phyloP scores from a whole-genome alignment of 1,140 invertebrate species.

The Zaprionus camerounensis region DNA sequence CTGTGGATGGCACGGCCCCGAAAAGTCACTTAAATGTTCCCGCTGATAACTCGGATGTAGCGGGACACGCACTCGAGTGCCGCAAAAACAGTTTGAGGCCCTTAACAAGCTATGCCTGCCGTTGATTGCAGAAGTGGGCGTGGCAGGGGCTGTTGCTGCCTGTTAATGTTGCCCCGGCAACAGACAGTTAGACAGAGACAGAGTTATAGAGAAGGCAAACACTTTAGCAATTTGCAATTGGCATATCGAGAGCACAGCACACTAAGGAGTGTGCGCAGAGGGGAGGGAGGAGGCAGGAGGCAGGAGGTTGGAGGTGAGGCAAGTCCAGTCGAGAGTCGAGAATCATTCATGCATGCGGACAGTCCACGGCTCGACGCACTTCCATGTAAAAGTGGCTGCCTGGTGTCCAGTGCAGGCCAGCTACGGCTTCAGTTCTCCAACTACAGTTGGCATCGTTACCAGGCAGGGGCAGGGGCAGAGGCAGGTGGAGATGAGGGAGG shows the following conservation, averaged over 20 bases:
- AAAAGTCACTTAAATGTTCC: constrained; percentile 46
- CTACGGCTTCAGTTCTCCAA: constrained; percentile 4
- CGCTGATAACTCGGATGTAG: constrained; percentile 6
- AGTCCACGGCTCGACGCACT: constrained; percentile 63
- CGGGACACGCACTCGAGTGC: background rate
- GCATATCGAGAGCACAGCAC: constrained; percentile 68
- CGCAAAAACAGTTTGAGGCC: constrained; percentile 24
- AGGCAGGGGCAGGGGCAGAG: background rate
- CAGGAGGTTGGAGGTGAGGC: background rate
- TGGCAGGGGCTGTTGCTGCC: constrained; percentile 8
- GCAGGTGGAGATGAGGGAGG: background rate
- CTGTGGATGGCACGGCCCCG: background rate
- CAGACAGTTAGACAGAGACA: constrained; percentile 14
- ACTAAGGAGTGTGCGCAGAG: background rate
- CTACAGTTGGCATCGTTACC: constrained; percentile 34
- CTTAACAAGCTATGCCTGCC: constrained; percentile 43
- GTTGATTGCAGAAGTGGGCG: constrained; percentile 21
- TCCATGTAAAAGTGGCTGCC: constrained; percentile 38
- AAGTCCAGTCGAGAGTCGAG: constrained; percentile 35
- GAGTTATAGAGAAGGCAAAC: constrained; percentile 17
- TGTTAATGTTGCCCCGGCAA: constrained; percentile 67
- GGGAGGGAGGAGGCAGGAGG: background rate
- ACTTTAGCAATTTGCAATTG: constrained; percentile 74
- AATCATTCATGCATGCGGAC: constrained; percentile 72
- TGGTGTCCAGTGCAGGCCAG: constrained; percentile 27